phyloP scores from a whole-genome alignment of 2,797 vertebrate species.

The Astyanax mexicanus region DNA sequence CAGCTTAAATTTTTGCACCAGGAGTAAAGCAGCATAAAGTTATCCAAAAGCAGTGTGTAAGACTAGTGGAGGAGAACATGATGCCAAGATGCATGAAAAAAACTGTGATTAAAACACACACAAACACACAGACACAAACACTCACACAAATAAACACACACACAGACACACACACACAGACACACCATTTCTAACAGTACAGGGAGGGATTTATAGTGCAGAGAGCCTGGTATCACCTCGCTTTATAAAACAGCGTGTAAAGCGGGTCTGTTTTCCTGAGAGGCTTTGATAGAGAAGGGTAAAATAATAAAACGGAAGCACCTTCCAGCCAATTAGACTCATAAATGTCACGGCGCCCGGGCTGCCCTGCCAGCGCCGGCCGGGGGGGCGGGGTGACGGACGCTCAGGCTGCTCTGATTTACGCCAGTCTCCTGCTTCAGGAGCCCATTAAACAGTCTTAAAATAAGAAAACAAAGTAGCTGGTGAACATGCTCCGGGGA shows the following conservation, averaged over 20 bases:
- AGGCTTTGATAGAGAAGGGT: neutral
- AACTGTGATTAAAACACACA: too few species aligned
- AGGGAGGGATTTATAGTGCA: slow-evolving; percentile 25
- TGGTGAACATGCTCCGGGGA: neutral
- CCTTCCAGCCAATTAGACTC: slow-evolving; percentile 19
- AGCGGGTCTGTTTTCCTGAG: slow-evolving; percentile 9
- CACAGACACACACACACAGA: neutral
- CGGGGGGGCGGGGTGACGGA: neutral
- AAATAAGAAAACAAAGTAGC: slow-evolving; percentile 10
- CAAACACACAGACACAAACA: too few species aligned
- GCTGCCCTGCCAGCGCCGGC: neutral
- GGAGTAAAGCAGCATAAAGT: too few species aligned
- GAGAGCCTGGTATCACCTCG: slow-evolving; percentile 6
- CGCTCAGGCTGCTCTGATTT: neutral
- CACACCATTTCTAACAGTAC: slow-evolving; percentile 8
- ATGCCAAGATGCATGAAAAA: too few species aligned
- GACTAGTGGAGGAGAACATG: too few species aligned
- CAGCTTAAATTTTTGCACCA: too few species aligned
- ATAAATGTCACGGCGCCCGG: slow-evolving; percentile 23
- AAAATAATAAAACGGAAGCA: slow-evolving; percentile 11
- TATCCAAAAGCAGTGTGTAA: too few species aligned
- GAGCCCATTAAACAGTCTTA: neutral
- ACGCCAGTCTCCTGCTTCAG: neutral
- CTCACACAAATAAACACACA: too few species aligned
- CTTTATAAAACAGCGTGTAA: slow-evolving; percentile 24